Evolutionary conservation across 2,797 vertebrate species (phyloP).

Genomic region (Ataeniobius toweri): DNA sequence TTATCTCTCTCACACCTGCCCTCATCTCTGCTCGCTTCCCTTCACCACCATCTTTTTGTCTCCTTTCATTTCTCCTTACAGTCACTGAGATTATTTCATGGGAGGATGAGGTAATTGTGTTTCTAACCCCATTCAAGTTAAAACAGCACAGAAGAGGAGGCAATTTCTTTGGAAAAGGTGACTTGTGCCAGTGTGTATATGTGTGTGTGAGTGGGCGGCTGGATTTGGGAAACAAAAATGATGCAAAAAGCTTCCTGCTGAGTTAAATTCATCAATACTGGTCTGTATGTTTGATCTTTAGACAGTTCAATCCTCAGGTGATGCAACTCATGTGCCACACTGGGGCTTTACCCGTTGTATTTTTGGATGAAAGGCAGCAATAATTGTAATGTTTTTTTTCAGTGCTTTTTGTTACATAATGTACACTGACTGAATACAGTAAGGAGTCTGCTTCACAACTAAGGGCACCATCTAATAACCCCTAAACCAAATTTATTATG

Average conservation of each 20-base stretch:
- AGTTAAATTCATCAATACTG: slow-evolving; percentile 48
- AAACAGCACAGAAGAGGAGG: slow-evolving; percentile 43
- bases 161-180: slow-evolving; percentile 35
- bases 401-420: not conserved
- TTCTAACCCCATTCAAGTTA: slow-evolving; percentile 60
- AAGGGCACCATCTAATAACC: not conserved
- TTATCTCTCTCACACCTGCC: slow-evolving; percentile 67
- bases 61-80: slow-evolving; percentile 48
- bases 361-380: slow-evolving; percentile 18
- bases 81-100: slow-evolving; percentile 61
- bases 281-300: slow-evolving; percentile 42
- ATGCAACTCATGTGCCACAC: slow-evolving; percentile 38
- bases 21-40: slow-evolving; percentile 43
- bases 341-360: not conserved
- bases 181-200: slow-evolving; percentile 39
- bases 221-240: slow-evolving; percentile 10
- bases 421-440: not conserved
- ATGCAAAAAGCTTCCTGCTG: slow-evolving; percentile 42
- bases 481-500: not conserved
- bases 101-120: slow-evolving; percentile 65
- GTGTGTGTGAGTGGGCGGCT: slow-evolving; percentile 15
- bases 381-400: not conserved
- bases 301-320: slow-evolving; percentile 37
- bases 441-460: not conserved
- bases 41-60: slow-evolving; percentile 4